Conservation (phyloP, 2,113 vertebrate genomes). For the Prunella himalayana region DNA sequence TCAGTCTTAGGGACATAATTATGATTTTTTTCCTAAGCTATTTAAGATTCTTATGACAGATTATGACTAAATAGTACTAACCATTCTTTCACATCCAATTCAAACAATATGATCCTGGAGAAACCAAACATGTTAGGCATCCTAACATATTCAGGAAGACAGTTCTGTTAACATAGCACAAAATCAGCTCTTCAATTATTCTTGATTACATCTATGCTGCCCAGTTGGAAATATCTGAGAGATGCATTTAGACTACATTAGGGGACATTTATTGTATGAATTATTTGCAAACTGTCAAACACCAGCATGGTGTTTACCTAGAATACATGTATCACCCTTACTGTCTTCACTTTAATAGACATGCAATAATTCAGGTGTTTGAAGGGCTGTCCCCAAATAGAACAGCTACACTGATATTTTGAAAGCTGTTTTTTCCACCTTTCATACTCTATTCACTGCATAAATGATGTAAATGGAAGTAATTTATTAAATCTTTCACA, state of each 20-base stretch:
- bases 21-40: background rate
- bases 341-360: background rate
- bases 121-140: slow-evolving; percentile 11
- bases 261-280: background rate
- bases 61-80: slow-evolving; percentile 18
- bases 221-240: slow-evolving; percentile 22
- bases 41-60: slow-evolving; percentile 5
- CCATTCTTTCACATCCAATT: slow-evolving; percentile 21
- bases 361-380: background rate
- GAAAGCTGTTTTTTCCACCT: background rate
- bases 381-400: slow-evolving; percentile 11
- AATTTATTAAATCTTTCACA: slow-evolving; percentile 18
- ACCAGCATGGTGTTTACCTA: background rate
- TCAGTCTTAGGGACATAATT: background rate
- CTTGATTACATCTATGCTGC: slow-evolving; percentile 11
- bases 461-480: background rate
- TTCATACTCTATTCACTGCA: background rate
- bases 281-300: slow-evolving; percentile 41
- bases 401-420: background rate
- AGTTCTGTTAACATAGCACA: background rate
- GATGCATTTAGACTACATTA: background rate
- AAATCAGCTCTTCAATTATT: slow-evolving; percentile 29
- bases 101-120: background rate
- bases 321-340: background rate
- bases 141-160: background rate